Evolutionary conservation across 2,797 vertebrate genomes (phyloP), one percentile per base, ranked within the genome.

Genomic region (Hypotaenidia okinawae): DNA sequence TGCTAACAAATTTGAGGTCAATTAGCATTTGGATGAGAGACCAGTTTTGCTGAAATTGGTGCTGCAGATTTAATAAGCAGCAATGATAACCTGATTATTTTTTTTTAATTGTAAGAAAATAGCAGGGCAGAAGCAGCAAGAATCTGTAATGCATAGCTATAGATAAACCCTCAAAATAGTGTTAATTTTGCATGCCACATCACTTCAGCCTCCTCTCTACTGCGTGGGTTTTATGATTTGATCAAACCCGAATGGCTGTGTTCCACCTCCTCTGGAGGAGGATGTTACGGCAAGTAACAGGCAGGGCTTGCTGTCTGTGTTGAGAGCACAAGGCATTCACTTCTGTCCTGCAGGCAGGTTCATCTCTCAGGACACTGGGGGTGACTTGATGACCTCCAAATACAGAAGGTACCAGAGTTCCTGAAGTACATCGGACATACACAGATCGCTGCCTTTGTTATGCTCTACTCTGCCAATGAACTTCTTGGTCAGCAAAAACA

Each of bases 1-100:
- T 85, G 87, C 87, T 95, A 85, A 80, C 61, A 91, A 92, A 94
- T 94, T 75, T 82, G 88, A 95, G 80, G 63, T 95, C 86, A 94
- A 77, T 95, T 91, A 95, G 61, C 75, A 87, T 93, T 89, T 87
- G 94, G 88, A 92, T 87, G 80, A 84, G 76, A 88, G 55, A 94
- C 63, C 55, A 82, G 88, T 92, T 96, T 87, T 90, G 80, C 88
- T 91, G 77, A 49, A 90, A 93, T 39, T 73, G 52, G 66, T 94
- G 64, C 75, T 89, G 39, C 64, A 85, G 79, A 61, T 25, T 68
- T 94, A 77, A 80, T 61, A 93, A 68, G 72, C 57, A 87, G 72
- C 68, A 83, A 68, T 83, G 73, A 89, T 89, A 57, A 41, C 33
- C 66, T 67, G 37, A 63, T 39, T 30, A 62, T 51, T n/a, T 11